These are phyloP conservation scores for Creontiades dilutus DNA, from an alignment of 2,888 invertebrate genomes.

Conservation along the genomic window DNA sequence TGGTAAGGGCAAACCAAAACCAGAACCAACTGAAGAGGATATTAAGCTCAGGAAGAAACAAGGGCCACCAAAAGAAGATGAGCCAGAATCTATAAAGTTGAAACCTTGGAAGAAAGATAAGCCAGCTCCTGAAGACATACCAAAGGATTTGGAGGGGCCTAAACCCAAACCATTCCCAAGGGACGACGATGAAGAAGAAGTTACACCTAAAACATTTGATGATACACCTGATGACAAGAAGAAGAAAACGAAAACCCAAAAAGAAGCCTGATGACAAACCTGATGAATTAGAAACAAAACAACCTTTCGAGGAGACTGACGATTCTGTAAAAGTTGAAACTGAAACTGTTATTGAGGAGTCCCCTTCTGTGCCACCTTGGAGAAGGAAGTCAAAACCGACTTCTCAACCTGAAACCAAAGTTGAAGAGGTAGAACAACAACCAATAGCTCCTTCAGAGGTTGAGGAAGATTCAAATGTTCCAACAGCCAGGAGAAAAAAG, in stretches of 20 bases:
- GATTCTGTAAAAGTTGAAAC: slow-evolving; percentile 43
- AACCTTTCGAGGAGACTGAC: slow-evolving; percentile 52
- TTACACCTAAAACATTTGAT: slow-evolving; percentile 76
- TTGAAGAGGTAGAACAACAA: slow-evolving; percentile 57
- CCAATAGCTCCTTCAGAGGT: slow-evolving; percentile 3
- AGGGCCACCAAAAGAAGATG: slow-evolving; percentile 78
- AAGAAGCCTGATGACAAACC: slow-evolving; percentile 71
- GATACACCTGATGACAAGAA: slow-evolving; percentile 76
- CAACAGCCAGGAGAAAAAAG: slow-evolving; percentile 69
- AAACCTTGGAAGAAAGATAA: slow-evolving; percentile 78
- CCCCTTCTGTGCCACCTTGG: slow-evolving; percentile 50
- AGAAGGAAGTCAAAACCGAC: slow-evolving; percentile 43
- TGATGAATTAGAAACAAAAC: slow-evolving; percentile 70
- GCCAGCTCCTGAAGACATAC: slow-evolving; percentile 77
- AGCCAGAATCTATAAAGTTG: slow-evolving; percentile 78
- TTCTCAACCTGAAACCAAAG: background rate
- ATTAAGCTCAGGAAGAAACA: slow-evolving; percentile 78
- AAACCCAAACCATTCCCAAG: slow-evolving; percentile 77
- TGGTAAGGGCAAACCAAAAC: slow-evolving; percentile 76
- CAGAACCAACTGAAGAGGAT: slow-evolving; percentile 77
- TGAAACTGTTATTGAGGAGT: slow-evolving; percentile 20
- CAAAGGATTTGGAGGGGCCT: slow-evolving; percentile 76
- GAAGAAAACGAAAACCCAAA: slow-evolving; percentile 74
- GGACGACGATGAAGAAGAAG: slow-evolving; percentile 76
- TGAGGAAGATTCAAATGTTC: slow-evolving; percentile 6